Evolutionary conservation across 2,797 vertebrate genomes (phyloP).

Genomic region (Phyllotis vaccarum): DNA sequence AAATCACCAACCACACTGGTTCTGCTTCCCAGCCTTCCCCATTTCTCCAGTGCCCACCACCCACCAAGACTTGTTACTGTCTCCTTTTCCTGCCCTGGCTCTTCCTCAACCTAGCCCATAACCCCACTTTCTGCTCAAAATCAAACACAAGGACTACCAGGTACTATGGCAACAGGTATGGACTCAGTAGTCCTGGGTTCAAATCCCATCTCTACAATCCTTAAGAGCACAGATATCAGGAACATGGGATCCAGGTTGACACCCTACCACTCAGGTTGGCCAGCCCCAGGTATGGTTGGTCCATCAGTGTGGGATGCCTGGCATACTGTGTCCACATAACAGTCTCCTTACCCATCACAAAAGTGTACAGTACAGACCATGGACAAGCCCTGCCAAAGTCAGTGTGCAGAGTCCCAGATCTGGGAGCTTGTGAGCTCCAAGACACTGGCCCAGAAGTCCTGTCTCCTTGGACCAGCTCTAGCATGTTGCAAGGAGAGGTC

Average conservation of each 20-base stretch:
- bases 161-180: background rate
- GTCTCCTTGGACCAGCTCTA: background rate
- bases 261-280: background rate
- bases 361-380: background rate
- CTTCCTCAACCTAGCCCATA: background rate
- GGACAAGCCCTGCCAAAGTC: background rate
- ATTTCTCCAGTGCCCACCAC: background rate
- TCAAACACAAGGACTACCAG: background rate
- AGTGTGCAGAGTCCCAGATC: background rate
- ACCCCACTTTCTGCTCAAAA: background rate
- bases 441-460: background rate
- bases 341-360: background rate
- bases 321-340: background rate
- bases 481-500: background rate
- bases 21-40: background rate
- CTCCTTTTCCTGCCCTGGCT: background rate
- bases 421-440: background rate
- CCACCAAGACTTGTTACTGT: background rate
- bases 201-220: background rate
- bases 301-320: background rate
- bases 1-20: fast-evolving
- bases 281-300: background rate
- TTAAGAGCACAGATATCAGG: background rate
- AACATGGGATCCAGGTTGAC: background rate
- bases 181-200: background rate